phyloP scores from a whole-genome alignment of 1,140 invertebrate genomes.

The Ectropis grisescens region DNA sequence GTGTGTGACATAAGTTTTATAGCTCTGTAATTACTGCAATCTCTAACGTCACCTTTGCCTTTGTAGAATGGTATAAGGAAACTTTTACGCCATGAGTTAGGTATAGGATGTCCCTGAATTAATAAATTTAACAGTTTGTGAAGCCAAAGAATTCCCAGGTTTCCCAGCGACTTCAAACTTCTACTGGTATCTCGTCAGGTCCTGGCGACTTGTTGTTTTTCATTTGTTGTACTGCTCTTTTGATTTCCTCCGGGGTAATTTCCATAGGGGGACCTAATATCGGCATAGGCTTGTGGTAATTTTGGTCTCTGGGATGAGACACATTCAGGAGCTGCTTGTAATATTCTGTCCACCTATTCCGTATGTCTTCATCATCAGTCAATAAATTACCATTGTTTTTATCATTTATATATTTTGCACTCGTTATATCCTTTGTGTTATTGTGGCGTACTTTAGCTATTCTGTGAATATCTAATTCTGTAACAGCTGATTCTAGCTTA shows the following conservation, averaged over 20 bases:
- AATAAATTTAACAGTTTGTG: too few species aligned
- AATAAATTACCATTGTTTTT: background rate
- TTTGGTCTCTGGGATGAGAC: background rate
- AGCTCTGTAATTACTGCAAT: too few species aligned
- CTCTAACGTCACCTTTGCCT: too few species aligned
- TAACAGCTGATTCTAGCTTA: background rate
- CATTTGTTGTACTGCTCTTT: background rate
- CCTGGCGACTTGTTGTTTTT: background rate
- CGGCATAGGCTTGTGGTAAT: background rate
- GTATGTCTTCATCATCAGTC: background rate
- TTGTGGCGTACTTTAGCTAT: background rate
- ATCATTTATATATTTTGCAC: background rate
- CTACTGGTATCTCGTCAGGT: background rate
- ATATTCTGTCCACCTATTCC: background rate
- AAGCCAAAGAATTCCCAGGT: too few species aligned
- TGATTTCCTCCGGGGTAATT: background rate
- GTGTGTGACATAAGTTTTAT: too few species aligned
- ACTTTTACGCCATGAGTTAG: too few species aligned
- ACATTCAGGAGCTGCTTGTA: background rate
- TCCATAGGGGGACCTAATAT: background rate
- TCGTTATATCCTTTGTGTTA: background rate
- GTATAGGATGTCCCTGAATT: too few species aligned
- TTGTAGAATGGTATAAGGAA: constrained; percentile 1
- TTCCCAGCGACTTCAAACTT: background rate
- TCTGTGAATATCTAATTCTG: background rate